Base-by-base conservation (phyloP, 2,797 vertebrate genomes). In the Acipenser oxyrinchus region DNA sequence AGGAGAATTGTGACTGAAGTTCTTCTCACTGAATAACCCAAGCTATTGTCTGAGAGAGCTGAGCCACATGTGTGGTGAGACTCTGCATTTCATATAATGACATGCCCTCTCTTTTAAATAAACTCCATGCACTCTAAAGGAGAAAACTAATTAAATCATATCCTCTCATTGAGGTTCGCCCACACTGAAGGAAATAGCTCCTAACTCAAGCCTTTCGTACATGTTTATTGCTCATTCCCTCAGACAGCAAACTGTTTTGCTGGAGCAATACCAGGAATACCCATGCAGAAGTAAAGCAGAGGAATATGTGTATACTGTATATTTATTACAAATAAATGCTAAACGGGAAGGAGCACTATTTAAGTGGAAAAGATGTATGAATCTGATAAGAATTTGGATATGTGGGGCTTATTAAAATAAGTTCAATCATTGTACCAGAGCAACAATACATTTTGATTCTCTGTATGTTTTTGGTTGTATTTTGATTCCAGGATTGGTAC, bases 61-160 rank as follows among this genome's bases (percentile, higher is more conserved):
- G 37, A 37, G 37, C 37, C 37, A 37, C 37, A 37, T 37, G 37
- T 37, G 37, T 37, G 37, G 5, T 37, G 37, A 37, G 37, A 37
- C 5, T 37, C 5, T 4, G 5, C 37, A 37, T 37, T 37, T 37
- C 37, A 37, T 37, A 76, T 81, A 76, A 87, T 87, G 81, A 85
- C 78, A 88, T 81, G 83, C 78, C 82, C 71, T 67, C 80, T 78
- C 79, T 89, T 88, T 83, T 86, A 84, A 87, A 84, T 85, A 82
- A 85, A 88, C 86, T 86, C 80, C 79, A 84, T 82, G 79, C 82
- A 70, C 84, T 86, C 87, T 87, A 86, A 88, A 87, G 82, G 78
- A 80, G 79, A 80, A 87, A 83, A 86, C 85, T 88, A 87, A 89
- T 89, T 86, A 88, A 89, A 88, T 88, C 83, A 87, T 84, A 87